phyloP scores from a whole-genome alignment of 2,113 vertebrate genomes.

The Formicarius rufipectus region DNA sequence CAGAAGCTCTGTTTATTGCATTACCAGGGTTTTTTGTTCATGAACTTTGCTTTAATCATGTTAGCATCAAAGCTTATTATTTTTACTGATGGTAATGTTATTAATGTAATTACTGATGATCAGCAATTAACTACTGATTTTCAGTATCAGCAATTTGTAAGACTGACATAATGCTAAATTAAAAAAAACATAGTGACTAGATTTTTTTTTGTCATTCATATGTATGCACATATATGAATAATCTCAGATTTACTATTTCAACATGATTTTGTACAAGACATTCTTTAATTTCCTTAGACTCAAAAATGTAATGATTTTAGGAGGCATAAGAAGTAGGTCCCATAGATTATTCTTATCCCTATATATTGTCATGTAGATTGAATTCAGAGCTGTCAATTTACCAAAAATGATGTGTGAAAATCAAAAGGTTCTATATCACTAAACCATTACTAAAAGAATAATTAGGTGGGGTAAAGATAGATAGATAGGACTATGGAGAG shows the following conservation, averaged over 20 bases:
- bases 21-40: slow-evolving; percentile 58
- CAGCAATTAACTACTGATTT: slow-evolving; percentile 51
- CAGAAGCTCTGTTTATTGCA: slow-evolving; percentile 36
- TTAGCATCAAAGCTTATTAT: slow-evolving; percentile 34
- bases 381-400: not conserved
- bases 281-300: not conserved
- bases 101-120: not conserved
- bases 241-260: not conserved
- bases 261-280: not conserved
- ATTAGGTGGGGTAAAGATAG: not conserved
- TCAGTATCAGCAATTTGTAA: slow-evolving; percentile 16
- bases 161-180: not conserved
- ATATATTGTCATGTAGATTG: not conserved
- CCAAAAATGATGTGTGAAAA: not conserved
- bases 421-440: not conserved
- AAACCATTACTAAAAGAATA: not conserved
- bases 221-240: not conserved
- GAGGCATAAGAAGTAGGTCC: not conserved
- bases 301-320: not conserved
- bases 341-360: not conserved
- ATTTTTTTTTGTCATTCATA: not conserved
- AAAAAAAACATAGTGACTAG: not conserved
- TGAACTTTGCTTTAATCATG: slow-evolving; percentile 49
- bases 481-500: not conserved
- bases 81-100: slow-evolving; percentile 35